Base-by-base conservation (phyloP, 2,888 invertebrate genomes). In the Dysmachus trigonus region DNA sequence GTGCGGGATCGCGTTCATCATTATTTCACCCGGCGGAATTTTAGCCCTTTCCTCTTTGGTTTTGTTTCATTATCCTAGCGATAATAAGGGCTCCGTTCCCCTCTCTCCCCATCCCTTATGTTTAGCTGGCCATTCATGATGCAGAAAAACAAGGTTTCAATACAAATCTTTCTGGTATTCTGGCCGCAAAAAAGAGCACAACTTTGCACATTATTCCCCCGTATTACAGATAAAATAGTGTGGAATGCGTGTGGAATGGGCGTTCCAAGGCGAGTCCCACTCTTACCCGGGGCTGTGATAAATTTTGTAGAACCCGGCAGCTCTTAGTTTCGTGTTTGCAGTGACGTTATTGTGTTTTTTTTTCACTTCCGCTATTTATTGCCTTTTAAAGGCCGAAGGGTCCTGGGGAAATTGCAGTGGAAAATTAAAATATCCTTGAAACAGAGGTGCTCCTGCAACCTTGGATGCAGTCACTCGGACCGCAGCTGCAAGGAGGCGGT, bases 141-240 rank as follows among this genome's bases (percentile, higher is more conserved):
- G n/a, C 72, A 83, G n/a, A 83, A 83, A 72, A 83, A 83, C 38
- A 83, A 7, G 81, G 72, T 83, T 83, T 38, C 83, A 83, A 72
- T 83, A 83, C 38, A 33, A 38, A 18, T 22, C 41, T 35, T 83
- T 71, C 51, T 31, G 79, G 41, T 30, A 2, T 13, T 4, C 10
- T 41, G 77, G 15, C 31, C 15, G 27, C n/a, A 15, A 73, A 73
- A 79, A 79, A 51, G 77, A 77, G n/a, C 79, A 79, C 30, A 51
- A 51, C 41, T 79, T 79, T 47, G 77, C 79, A 79, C 79, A 27
- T n/a, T 51, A 51, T 51, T 79, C 22, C n/a, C n/a, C n/a, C 51
- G 18, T 51, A 38, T 6, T 33, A 8, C 4, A 51, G 79, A 79
- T 79, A 47, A n/a, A 51, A 79, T 51, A 22, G 22, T 51, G 31